Percentiles rank a stretch among this genome's conserved stretches.
phyloP scores from a whole-genome alignment of 2,888 invertebrate species.

The Boloria selene region DNA sequence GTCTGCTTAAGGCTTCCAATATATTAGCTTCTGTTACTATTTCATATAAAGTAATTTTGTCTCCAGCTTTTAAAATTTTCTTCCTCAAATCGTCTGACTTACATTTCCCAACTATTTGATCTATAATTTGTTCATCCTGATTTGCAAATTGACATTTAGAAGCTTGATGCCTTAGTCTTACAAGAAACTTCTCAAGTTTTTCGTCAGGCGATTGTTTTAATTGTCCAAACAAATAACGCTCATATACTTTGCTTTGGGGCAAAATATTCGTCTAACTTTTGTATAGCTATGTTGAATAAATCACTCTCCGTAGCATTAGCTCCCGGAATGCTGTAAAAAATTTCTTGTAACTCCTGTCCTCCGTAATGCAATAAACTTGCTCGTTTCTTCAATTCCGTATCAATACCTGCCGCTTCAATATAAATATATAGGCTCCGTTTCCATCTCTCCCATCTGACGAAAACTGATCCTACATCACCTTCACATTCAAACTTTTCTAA shows the following conservation, averaged over 20 bases:
- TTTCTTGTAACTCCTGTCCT: constrained; percentile 17
- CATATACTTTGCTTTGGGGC: constrained; percentile 1
- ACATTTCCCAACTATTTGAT: constrained; percentile 29
- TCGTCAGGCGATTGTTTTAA: too few relatives aligned
- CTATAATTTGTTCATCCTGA: constrained; percentile 17
- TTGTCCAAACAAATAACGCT: too few relatives aligned
- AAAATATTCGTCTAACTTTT: constrained; percentile 30
- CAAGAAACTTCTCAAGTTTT: too few relatives aligned
- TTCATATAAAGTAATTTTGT: constrained; percentile 27
- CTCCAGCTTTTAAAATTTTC: constrained; percentile 33
- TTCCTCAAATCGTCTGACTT: constrained; percentile 29
- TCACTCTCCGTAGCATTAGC: constrained; percentile 8
- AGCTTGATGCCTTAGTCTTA: too few relatives aligned
- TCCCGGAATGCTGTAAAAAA: constrained; percentile 32
- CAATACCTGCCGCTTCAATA: too few relatives aligned
- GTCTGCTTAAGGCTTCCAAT: constrained; percentile 28
- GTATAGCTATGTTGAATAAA: constrained; percentile 12
- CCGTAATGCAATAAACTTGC: too few relatives aligned
- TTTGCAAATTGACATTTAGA: constrained; percentile 36
- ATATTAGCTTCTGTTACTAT: constrained; percentile 36
- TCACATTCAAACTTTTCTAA: too few relatives aligned
- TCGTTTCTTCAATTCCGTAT: too few relatives aligned
- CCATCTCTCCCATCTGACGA: too few relatives aligned
- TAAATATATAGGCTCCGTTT: too few relatives aligned
- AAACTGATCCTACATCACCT: too few relatives aligned